phyloP scores from a whole-genome alignment of 1,140 invertebrate species.

The Ceratosolen fusciceps region DNA sequence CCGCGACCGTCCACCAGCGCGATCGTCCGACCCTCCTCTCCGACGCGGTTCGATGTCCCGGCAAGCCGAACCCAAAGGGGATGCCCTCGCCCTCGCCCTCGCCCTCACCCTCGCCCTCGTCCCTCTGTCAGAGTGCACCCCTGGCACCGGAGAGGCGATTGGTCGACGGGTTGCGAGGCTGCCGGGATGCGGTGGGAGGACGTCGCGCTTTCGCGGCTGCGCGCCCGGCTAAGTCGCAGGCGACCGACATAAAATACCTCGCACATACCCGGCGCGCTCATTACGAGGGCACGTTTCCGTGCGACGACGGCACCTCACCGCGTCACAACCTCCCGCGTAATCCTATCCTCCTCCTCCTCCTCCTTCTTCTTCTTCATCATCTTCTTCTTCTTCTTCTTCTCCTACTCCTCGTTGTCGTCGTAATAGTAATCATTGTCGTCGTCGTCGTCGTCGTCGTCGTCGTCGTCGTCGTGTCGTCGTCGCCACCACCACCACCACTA shows the following conservation, averaged over 20 bases:
- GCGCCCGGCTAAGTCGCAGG: constrained; percentile 55
- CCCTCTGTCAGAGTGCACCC: background rate
- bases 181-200: constrained; percentile 63
- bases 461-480: background rate
- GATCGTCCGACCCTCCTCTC: background rate
- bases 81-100: background rate
- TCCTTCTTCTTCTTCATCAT: no score
- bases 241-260: constrained; percentile 69
- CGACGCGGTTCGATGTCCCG: no score
- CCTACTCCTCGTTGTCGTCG: no score
- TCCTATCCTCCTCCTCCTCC: no score
- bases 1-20: background rate
- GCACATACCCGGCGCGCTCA: constrained; percentile 71
- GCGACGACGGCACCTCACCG: constrained; percentile 57
- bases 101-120: background rate
- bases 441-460: no score
- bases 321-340: constrained; percentile 1
- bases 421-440: no score
- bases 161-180: background rate
- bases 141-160: background rate
- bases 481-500: background rate
- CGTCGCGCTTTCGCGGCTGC: constrained; percentile 60
- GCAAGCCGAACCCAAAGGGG: background rate
- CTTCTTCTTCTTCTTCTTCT: no score
- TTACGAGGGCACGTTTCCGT: constrained; percentile 70